These are phyloP conservation scores for Periplaneta americana DNA, from an alignment of 1,140 invertebrate species.

Conservation along the genomic window DNA sequence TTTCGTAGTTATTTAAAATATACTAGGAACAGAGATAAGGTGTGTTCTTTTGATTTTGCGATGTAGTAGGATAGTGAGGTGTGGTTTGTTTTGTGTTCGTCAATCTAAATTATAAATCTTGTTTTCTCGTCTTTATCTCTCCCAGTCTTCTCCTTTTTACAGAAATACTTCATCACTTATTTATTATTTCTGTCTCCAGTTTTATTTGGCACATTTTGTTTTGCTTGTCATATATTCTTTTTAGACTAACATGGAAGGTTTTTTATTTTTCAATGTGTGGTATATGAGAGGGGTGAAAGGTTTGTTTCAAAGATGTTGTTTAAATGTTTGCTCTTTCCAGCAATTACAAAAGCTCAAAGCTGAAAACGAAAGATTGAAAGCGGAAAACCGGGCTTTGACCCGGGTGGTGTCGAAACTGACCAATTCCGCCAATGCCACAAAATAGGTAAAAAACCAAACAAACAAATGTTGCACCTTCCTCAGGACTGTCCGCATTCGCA, in stretches of 20 bases:
- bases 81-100: too few species aligned
- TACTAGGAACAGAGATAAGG: too few species aligned
- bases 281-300: not conserved
- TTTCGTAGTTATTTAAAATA: too few species aligned
- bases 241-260: not conserved
- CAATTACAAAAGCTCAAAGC: slow-evolving; percentile 96
- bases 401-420: slow-evolving; percentile 93
- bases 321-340: slow-evolving; percentile 63
- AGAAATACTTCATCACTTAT: too few species aligned
- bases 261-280: not conserved
- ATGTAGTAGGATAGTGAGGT: too few species aligned
- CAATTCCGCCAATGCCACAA: slow-evolving; percentile 54
- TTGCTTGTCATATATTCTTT: not conserved
- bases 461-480: slow-evolving; percentile 4
- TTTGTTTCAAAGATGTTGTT: slow-evolving; percentile 23
- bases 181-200: not conserved
- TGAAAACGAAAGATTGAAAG: slow-evolving; percentile 93
- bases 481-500: slow-evolving; percentile 8
- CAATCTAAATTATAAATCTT: too few species aligned
- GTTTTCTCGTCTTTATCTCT: too few species aligned
- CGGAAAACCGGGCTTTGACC: slow-evolving; percentile 91
- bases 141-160: too few species aligned
- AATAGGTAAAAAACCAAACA: slow-evolving; percentile 28
- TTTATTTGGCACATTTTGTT: not conserved
- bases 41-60: too few species aligned